Percentiles rank a stretch among this genome's conserved stretches.
Evolutionary conservation across 1,140 invertebrate species (phyloP).

Genomic region (Papilio xuthus): DNA sequence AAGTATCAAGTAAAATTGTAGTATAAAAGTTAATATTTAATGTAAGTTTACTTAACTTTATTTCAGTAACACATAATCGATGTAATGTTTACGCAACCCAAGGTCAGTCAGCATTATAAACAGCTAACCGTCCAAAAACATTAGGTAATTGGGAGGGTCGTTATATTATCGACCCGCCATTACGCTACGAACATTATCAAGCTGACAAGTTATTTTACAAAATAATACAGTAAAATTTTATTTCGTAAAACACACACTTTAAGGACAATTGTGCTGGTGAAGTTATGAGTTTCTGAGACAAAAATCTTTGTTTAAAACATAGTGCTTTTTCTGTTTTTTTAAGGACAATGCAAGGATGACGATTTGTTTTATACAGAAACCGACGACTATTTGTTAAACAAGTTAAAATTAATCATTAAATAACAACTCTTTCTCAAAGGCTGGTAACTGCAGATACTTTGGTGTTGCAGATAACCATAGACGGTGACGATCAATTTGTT

Average conservation of each 20-base stretch:
- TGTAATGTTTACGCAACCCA: neutral
- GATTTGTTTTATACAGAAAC: too few species aligned
- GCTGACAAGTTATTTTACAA: neutral
- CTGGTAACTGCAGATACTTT: too few species aligned
- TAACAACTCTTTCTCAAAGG: too few species aligned
- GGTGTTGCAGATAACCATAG: too few species aligned
- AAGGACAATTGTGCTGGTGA: neutral
- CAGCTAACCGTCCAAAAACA: slow-evolving; percentile 10
- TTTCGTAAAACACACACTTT: neutral
- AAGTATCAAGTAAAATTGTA: too few species aligned
- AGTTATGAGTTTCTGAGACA: too few species aligned
- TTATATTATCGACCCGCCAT: neutral
- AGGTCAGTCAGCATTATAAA: slow-evolving; percentile 8
- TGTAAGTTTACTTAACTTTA: neutral
- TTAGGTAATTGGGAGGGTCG: neutral
- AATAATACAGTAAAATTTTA: neutral
- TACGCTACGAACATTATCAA: neutral
- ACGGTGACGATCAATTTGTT: too few species aligned
- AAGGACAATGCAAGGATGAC: too few species aligned
- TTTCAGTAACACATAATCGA: neutral
- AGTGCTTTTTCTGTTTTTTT: too few species aligned
- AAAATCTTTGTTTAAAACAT: too few species aligned
- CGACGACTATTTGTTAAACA: too few species aligned
- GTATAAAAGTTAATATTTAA: neutral
- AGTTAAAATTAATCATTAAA: too few species aligned